phyloP scores from a whole-genome alignment of 2,113 vertebrate species.

The Rousettus leschenaultii region DNA sequence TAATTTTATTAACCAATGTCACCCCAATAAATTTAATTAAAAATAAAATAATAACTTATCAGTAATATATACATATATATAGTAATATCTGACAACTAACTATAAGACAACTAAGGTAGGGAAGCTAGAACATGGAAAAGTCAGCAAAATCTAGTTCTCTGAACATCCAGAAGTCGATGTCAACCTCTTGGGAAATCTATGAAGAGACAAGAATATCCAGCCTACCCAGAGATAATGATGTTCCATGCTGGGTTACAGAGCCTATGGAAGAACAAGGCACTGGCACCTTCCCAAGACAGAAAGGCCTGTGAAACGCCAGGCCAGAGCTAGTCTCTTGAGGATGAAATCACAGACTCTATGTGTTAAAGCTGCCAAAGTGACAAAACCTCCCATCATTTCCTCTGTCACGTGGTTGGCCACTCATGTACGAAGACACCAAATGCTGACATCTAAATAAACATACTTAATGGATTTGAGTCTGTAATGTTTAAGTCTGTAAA shows the following conservation, averaged over 20 bases:
- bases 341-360: background rate
- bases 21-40: no score
- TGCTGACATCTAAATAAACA: background rate
- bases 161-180: background rate
- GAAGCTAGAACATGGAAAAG: background rate
- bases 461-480: background rate
- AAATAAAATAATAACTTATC: no score
- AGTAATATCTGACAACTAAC: no score
- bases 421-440: background rate
- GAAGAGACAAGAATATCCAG: background rate
- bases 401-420: background rate
- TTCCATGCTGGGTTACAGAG: background rate
- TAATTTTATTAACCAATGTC: no score
- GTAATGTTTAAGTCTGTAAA: background rate
- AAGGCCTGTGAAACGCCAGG: background rate
- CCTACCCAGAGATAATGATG: background rate
- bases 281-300: background rate
- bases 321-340: background rate
- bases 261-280: background rate
- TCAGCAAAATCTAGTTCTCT: background rate
- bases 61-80: no score
- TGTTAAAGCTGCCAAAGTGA: background rate
- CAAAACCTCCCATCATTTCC: background rate
- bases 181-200: background rate
- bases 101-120: background rate